phyloP scores from a whole-genome alignment of 1,140 invertebrate genomes.

The Ceratoteleas bidentatus region DNA sequence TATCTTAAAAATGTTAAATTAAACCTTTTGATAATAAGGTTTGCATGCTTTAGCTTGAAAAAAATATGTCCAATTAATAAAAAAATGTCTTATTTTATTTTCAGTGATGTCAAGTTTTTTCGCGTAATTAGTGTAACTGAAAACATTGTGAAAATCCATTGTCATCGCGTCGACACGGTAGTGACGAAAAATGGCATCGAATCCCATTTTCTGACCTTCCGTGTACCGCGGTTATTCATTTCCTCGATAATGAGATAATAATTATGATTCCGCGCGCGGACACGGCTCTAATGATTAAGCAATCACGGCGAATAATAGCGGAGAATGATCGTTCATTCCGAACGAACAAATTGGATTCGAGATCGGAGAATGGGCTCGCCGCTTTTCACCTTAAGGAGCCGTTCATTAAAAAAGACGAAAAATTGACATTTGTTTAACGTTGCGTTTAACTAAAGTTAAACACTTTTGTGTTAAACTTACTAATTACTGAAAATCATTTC shows the following conservation, averaged over 20 bases:
- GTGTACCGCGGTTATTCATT: slow-evolving; percentile 54
- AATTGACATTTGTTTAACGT: too few relatives aligned
- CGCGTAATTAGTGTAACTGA: not conserved
- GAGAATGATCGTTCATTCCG: slow-evolving; percentile 43
- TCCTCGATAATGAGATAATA: slow-evolving; percentile 56
- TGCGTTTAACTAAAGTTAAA: too few relatives aligned
- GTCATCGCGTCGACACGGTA: not conserved
- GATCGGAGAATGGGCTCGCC: slow-evolving; percentile 30
- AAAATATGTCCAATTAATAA: too few relatives aligned
- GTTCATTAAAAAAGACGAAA: too few relatives aligned
- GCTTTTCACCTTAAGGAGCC: slow-evolving; percentile 2
- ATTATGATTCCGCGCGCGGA: slow-evolving; percentile 43
- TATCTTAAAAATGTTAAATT: too few relatives aligned
- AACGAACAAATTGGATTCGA: slow-evolving; percentile 44
- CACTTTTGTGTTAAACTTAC: too few relatives aligned
- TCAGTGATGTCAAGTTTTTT: not conserved
- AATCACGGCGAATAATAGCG: slow-evolving; percentile 55
- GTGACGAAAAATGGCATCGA: slow-evolving; percentile 31
- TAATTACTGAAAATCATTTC: not conserved
- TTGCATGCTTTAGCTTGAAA: too few relatives aligned
- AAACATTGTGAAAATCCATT: slow-evolving; percentile 6
- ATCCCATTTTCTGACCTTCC: slow-evolving; percentile 52
- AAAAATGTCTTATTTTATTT: too few relatives aligned
- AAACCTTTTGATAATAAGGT: too few relatives aligned
- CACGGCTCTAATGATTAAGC: slow-evolving; percentile 51